These are phyloP conservation scores for Ernsta delagoae DNA, from an alignment of 2,888 invertebrate species.

Conservation along the genomic window DNA sequence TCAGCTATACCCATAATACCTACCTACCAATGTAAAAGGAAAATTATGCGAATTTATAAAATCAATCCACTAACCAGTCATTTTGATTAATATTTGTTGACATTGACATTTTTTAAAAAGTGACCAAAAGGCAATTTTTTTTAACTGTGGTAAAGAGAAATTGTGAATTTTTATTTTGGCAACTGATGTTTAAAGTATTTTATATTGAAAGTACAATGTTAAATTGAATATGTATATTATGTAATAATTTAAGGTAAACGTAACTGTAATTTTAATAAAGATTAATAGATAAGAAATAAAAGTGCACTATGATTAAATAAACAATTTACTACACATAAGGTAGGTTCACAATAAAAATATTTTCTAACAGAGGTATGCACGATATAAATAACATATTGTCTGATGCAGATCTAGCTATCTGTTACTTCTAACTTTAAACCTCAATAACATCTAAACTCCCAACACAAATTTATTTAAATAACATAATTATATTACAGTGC, in stretches of 20 bases:
- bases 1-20: constrained; percentile 12
- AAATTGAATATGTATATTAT: too few species aligned
- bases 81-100: too few species aligned
- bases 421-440: constrained; percentile 43
- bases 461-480: constrained; percentile 38
- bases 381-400: constrained; percentile 58
- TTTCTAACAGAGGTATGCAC: constrained; percentile 78
- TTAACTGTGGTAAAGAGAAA: too few species aligned
- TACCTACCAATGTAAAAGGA: neutral
- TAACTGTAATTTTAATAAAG: too few species aligned
- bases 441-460: constrained; percentile 44
- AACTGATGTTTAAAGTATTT: too few species aligned
- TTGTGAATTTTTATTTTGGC: too few species aligned
- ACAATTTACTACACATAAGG: constrained; percentile 85
- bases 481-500: constrained; percentile 38
- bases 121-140: too few species aligned
- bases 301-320: constrained; percentile 77
- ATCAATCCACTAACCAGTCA: too few species aligned
- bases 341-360: constrained; percentile 84
- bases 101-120: too few species aligned
- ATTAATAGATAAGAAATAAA: constrained; percentile 51
- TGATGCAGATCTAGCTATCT: constrained; percentile 78
- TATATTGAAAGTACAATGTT: too few species aligned
- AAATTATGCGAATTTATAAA: neutral
- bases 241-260: too few species aligned